Base-by-base conservation (phyloP, 2,888 invertebrate species). In the Drosophila birchii region DNA sequence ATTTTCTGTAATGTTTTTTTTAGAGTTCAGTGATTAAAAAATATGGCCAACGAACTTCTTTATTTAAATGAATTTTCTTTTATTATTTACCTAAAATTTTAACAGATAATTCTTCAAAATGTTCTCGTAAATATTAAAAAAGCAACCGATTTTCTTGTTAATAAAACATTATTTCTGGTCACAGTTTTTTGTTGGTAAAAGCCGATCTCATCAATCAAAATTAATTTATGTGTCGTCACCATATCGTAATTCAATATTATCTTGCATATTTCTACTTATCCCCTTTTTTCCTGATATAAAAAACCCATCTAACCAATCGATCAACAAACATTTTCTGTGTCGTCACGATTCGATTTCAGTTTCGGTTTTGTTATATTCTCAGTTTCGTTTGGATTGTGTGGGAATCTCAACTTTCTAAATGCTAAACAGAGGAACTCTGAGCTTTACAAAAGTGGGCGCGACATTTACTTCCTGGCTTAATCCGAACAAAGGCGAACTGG, bases 331-430 rank as follows among this genome's bases (percentile, higher is more conserved):
- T 16, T 53, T 36, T 23, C 11, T 51, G 32, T 43, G n/a, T 36
- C 45, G 39, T 47, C 58, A 23, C 53, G 51, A 36, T 57, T 68
- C 12, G 36, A 38, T 45, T 44, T n/a, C 70, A 23, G 11, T 58
- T 47, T 58, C 39, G 26, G 34, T 38, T 16, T 51, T 41, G 29
- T 44, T 63, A 54, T 63, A 45, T 70, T 70, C 71, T 71, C 59
- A 20, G 18, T 54, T 70, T 70, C 69, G 41, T 68, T 53, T 20
- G 20, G 20, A 14, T 11, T 53, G 16, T 20, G 1, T 20, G 36
- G 18, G 47, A 8, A 62, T 47, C 45, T 39, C 32, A 43, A 58
- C 72, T 73, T 73, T 73, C 72, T 73, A 73, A 73, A 73, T 63
- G 72, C 64, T 54, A 58, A 73, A 73, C 58, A 38, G 47, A 20